A percentile compares a stretch with the other conserved stretches of the same genome.
Evolutionary conservation across 2,797 vertebrate species (phyloP).

Genomic region (Acipenser transmontanus): DNA sequence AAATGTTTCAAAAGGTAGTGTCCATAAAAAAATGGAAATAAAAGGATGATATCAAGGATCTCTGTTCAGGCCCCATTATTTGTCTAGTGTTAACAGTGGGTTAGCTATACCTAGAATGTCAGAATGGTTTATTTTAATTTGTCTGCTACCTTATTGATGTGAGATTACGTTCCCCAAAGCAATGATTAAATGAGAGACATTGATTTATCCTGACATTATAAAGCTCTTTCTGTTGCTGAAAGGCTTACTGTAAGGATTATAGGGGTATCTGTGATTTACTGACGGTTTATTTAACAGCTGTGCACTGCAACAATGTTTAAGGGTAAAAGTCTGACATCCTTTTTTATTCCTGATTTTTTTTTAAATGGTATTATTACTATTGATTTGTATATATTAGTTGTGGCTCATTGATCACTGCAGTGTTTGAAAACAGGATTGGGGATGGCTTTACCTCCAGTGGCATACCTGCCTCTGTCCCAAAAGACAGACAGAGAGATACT

Average conservation of each 20-base stretch:
- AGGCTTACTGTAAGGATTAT: constrained; percentile 10
- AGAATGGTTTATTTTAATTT: constrained; percentile 40
- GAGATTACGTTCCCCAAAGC: constrained; percentile 49
- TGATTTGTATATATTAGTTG: no score
- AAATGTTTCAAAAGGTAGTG: not conserved
- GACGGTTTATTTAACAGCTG: constrained; percentile 2
- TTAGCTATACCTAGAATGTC: constrained; percentile 39
- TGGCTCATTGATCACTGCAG: no score
- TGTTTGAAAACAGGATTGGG: no score
- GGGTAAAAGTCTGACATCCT: not conserved
- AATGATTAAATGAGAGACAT: constrained; percentile 48
- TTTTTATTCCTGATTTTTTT: not conserved
- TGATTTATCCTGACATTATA: constrained; percentile 42
- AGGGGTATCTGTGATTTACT: not conserved
- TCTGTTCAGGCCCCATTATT: not conserved
- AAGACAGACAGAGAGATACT: no score
- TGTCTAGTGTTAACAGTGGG: constrained; percentile 36
- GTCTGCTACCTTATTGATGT: constrained; percentile 43
- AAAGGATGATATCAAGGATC: no score
- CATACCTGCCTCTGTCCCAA: no score
- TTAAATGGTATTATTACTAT: no score
- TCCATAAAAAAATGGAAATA: not conserved
- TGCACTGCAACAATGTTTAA: not conserved
- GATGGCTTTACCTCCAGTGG: no score
- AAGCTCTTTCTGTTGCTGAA: constrained; percentile 17